Base-by-base conservation (phyloP, 2,888 invertebrate species). In the Caenorhabditis sp. region DNA sequence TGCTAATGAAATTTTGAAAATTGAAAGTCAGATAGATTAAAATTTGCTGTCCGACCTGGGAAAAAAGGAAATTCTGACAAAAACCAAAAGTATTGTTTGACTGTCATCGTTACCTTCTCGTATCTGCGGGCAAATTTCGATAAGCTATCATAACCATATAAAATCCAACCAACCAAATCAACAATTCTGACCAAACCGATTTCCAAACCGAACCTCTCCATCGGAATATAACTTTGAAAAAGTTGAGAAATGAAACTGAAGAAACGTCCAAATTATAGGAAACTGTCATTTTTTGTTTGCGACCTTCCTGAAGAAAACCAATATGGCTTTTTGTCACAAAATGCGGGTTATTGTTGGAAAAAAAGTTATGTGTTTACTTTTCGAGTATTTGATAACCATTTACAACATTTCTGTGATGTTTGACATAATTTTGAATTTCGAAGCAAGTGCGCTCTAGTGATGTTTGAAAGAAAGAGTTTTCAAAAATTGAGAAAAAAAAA, bases 221-320 rank as follows among this genome's bases (percentile, higher is more conserved):
- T 60, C 83, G 70, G 57, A 84, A 80, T 8, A 84, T 61, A 21
- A 84, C 73, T 53, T 59, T 58, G 49, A 73, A 75, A 60, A 75
- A 75, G 24, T 69, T 72, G 31, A 72, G 63, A 59, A 72, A 74
- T 14, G 78, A 77, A 14, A 78, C 81, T 8, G 82, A 81, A 10
- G 78, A 79, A 14, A 83, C 81, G 60, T 84, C 84, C 61, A 81
- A 74, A 64, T 83, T 84, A 62, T 85, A 85, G 12, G 80, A 77
- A 2, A 85, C 82, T 14, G 85, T 85, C 85, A 85, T 85, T 31
- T 31, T 31, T 10, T 31, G 4, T 31, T 31, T 31, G 31, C 10
- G 31, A 31, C 31, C 10, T 31, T 4, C 31, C 31, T 31, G 5
- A n/a, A n/a, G n/a, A n/a, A n/a, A n/a, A n/a, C n/a, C n/a, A 23